These are phyloP conservation scores for Octodon degus DNA, from an alignment of 2,113 vertebrate species.

Conservation along the genomic window DNA sequence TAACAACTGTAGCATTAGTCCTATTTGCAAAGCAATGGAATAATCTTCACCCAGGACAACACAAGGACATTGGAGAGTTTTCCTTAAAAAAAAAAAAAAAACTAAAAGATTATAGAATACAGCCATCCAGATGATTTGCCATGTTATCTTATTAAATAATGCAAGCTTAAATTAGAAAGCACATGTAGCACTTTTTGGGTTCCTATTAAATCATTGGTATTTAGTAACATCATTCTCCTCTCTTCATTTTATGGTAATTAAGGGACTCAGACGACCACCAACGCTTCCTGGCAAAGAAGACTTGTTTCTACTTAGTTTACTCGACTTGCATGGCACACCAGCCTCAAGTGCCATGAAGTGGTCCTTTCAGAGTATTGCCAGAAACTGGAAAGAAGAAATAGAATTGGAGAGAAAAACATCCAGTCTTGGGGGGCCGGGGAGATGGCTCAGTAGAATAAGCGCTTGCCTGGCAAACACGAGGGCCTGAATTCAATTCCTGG, in stretches of 20 bases:
- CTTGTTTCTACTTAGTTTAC: background rate
- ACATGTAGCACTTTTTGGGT: background rate
- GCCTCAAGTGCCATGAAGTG: background rate
- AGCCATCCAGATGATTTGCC: background rate
- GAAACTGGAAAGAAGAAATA: slow-evolving; percentile 33
- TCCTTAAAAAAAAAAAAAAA: background rate
- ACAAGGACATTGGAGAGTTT: background rate
- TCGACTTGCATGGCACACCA: background rate
- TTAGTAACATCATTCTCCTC: background rate
- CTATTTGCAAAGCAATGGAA: background rate
- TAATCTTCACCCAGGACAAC: background rate
- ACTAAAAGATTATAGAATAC: background rate
- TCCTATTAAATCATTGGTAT: background rate
- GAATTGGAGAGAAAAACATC: background rate
- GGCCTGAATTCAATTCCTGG: too few relatives aligned
- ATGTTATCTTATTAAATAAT: background rate
- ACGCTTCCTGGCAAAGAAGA: background rate
- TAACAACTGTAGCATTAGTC: background rate
- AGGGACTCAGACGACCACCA: background rate
- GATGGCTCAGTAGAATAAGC: too few relatives aligned
- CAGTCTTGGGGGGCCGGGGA: background rate
- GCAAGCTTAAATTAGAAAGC: slow-evolving; percentile 21
- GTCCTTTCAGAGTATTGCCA: slow-evolving; percentile 18
- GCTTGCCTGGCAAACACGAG: too few relatives aligned
- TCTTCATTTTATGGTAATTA: background rate